These are phyloP conservation scores for Opisthocomus hoazin DNA, from an alignment of 2,113 vertebrate species.

Conservation along the genomic window DNA sequence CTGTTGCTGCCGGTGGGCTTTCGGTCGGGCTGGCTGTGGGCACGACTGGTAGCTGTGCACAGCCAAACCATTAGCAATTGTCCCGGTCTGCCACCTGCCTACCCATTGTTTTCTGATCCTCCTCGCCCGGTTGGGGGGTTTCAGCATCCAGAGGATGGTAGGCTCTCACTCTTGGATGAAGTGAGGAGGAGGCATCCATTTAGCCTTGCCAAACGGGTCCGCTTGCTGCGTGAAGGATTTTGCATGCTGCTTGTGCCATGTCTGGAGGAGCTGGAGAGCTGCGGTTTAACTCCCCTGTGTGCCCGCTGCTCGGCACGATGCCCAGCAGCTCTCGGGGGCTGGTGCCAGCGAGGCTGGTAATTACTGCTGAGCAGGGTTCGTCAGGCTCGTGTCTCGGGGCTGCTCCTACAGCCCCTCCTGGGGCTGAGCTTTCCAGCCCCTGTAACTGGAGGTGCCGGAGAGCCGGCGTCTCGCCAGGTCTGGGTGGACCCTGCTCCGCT, in stretches of 20 bases:
- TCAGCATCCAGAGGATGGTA: not conserved
- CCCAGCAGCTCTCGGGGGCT: not conserved
- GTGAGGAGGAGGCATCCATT: too few relatives aligned
- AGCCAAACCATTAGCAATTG: not conserved
- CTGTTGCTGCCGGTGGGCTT: not conserved
- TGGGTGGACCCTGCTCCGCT: not conserved
- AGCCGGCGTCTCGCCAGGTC: accelerated
- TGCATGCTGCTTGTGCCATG: accelerated
- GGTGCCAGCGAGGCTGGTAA: not conserved
- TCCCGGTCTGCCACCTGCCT: not conserved
- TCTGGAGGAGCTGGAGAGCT: not conserved
- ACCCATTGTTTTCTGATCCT: accelerated
- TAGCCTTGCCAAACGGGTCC: not conserved
- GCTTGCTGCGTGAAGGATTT: not conserved
- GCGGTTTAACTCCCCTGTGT: accelerated
- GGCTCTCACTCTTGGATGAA: not conserved
- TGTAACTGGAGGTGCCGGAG: accelerated
- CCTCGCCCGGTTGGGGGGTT: not conserved
- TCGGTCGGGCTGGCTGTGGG: not conserved
- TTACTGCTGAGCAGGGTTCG: not conserved
- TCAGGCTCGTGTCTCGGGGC: not conserved
- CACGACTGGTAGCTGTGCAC: not conserved
- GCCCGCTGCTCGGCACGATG: accelerated
- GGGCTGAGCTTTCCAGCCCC: not conserved
- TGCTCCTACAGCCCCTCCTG: not conserved